Conservation (phyloP, 2,113 vertebrate species). For the Dipodomys stephensi region DNA sequence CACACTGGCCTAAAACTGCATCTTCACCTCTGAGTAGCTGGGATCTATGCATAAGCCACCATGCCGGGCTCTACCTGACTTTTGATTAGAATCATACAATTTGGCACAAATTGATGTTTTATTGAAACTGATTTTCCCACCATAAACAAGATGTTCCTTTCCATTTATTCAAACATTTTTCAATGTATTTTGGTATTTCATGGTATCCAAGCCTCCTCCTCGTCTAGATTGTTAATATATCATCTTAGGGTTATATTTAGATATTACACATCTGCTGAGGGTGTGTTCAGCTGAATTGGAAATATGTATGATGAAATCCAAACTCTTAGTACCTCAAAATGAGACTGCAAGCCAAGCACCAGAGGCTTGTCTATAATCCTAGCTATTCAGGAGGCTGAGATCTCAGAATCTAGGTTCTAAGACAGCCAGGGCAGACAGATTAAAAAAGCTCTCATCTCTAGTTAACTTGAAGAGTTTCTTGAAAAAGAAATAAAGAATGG, state of each 20-base stretch:
- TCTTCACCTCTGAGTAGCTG: too few relatives aligned
- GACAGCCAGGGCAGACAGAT: too few relatives aligned
- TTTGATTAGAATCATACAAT: slow-evolving; percentile 10
- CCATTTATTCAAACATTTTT: not conserved
- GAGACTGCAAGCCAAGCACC: not conserved
- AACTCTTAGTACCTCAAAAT: not conserved
- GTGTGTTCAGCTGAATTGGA: not conserved
- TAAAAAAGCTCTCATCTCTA: too few relatives aligned
- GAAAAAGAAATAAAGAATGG: too few relatives aligned
- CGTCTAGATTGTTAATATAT: not conserved
- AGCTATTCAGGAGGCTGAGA: too few relatives aligned
- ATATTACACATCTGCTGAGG: not conserved
- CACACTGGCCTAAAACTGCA: too few relatives aligned
- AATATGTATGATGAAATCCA: not conserved
- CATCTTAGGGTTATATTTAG: not conserved
- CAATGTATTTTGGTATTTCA: not conserved
- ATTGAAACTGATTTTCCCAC: not conserved
- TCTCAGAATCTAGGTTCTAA: too few relatives aligned
- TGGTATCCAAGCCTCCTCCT: not conserved
- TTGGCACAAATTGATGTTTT: slow-evolving; percentile 2
- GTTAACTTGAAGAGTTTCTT: too few relatives aligned
- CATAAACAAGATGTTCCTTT: not conserved
- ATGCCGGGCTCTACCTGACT: not conserved
- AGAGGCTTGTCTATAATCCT: too few relatives aligned
- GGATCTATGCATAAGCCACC: too few relatives aligned